These are phyloP conservation scores for Papilio demoleus DNA, from an alignment of 2,888 invertebrate genomes.

Conservation along the genomic window DNA sequence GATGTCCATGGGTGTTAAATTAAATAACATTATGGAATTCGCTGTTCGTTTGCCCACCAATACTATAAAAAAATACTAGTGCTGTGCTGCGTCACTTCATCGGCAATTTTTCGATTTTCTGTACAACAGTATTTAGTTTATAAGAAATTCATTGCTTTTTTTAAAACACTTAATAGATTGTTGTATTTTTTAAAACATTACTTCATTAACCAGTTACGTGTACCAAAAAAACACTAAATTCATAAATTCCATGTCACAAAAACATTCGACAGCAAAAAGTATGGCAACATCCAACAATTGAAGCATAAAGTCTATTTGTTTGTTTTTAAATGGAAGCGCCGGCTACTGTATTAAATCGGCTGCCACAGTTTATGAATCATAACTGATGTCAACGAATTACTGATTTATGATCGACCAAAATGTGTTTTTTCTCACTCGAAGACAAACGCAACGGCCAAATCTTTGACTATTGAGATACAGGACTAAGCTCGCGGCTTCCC, in stretches of 20 bases:
- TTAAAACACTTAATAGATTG: no score
- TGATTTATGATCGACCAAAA: slow-evolving; percentile 50
- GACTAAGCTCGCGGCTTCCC: not conserved
- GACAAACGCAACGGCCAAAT: slow-evolving; percentile 8
- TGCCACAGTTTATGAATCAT: slow-evolving; percentile 49
- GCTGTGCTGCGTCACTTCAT: no score
- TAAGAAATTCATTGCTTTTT: no score
- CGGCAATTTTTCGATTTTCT: no score
- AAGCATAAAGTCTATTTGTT: slow-evolving; percentile 21
- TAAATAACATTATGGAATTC: no score
- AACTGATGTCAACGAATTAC: slow-evolving; percentile 49
- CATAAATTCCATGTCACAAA: not conserved
- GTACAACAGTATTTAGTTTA: no score
- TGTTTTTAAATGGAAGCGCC: slow-evolving; percentile 18
- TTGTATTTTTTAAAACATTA: no score
- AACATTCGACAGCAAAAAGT: not conserved
- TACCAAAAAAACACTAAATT: not conserved
- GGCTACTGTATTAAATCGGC: slow-evolving; percentile 46
- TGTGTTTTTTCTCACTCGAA: slow-evolving; percentile 50
- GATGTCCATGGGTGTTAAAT: no score
- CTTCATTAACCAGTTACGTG: no score
- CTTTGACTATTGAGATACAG: slow-evolving; percentile 4
- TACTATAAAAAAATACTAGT: no score
- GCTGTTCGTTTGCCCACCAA: no score
- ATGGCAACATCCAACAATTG: slow-evolving; percentile 17